These are phyloP conservation scores for Onychorhynchus coronatus DNA, from an alignment of 2,113 vertebrate genomes.

Conservation along the genomic window DNA sequence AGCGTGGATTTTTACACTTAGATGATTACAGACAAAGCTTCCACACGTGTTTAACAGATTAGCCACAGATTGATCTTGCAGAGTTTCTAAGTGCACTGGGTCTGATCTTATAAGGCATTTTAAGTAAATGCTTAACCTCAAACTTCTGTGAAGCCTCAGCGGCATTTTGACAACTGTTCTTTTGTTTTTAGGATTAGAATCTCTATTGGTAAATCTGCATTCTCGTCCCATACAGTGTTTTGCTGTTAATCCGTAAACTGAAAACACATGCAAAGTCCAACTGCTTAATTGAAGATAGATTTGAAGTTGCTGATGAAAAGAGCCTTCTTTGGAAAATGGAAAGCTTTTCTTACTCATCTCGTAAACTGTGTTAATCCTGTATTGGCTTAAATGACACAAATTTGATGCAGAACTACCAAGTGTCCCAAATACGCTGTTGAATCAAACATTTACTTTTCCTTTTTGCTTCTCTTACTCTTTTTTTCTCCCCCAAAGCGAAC, in stretches of 20 bases:
- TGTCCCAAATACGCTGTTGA: background rate
- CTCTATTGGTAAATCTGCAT: background rate
- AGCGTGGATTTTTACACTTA: slow-evolving; percentile 4
- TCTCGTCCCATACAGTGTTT: background rate
- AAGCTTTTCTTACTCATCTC: background rate
- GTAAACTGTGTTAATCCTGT: background rate
- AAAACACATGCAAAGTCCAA: background rate
- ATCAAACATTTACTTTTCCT: background rate
- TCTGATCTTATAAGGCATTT: slow-evolving; percentile 26
- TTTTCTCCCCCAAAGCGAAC: background rate
- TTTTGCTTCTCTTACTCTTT: background rate
- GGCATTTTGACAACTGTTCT: background rate
- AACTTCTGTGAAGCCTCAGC: background rate
- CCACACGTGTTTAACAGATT: background rate
- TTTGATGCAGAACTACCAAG: background rate
- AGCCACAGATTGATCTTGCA: background rate
- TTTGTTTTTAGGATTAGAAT: slow-evolving; percentile 3
- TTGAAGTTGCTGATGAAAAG: background rate
- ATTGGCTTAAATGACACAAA: background rate
- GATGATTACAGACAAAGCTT: background rate
- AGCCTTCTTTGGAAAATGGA: background rate
- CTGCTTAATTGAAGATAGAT: background rate
- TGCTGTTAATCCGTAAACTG: background rate
- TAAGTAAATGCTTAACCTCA: slow-evolving; percentile 20
- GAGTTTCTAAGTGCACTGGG: background rate